phyloP scores from a whole-genome alignment of 2,797 vertebrate species.

The Thripadectes ignobilis region DNA sequence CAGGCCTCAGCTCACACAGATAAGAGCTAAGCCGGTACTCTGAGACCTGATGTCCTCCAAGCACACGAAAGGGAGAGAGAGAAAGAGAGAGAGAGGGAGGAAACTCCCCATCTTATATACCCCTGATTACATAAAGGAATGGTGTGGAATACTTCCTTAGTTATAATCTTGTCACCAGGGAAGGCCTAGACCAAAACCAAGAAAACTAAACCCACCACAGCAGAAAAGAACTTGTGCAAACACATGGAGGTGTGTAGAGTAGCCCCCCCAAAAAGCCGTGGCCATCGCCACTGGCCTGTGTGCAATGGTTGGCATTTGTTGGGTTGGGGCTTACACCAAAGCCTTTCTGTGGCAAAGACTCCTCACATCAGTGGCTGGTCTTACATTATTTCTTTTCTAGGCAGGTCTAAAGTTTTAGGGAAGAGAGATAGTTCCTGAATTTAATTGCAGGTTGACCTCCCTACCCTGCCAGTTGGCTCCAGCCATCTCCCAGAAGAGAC shows the following conservation, averaged over 20 bases:
- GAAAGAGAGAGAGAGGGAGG: no score
- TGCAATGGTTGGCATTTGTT: accelerated
- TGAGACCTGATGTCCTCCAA: no score
- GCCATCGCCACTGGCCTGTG: accelerated
- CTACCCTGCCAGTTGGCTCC: accelerated
- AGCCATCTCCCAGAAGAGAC: neutral
- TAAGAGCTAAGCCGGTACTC: no score
- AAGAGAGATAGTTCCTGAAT: accelerated
- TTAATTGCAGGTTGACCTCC: neutral
- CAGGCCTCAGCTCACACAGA: no score
- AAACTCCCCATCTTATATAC: no score
- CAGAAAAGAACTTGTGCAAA: accelerated
- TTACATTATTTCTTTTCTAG: neutral
- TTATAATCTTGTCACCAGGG: no score
- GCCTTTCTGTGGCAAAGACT: neutral
- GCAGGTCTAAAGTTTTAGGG: neutral
- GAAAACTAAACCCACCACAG: no score
- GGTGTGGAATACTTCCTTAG: no score
- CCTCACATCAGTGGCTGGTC: accelerated
- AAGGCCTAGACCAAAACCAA: no score
- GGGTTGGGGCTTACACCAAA: neutral
- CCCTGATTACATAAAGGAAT: no score
- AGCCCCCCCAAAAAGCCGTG: neutral
- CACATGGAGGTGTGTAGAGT: neutral
- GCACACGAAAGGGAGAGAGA: no score